A percentile compares a stretch with the other conserved stretches of the same genome.
phyloP scores from a whole-genome alignment of 2,888 invertebrate genomes.

The Achlya flavicornis region DNA sequence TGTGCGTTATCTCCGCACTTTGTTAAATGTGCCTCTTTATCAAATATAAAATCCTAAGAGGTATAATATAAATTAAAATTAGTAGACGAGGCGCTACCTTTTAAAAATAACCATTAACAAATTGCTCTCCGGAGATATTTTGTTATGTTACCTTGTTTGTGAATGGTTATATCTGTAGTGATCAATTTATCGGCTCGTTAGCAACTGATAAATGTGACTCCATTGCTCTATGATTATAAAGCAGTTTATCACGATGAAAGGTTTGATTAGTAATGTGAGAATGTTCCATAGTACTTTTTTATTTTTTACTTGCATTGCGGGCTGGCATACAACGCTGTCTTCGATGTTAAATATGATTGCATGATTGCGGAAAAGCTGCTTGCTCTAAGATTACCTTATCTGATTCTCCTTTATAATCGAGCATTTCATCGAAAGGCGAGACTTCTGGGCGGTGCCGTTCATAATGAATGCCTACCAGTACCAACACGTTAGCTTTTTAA shows the following conservation, averaged over 20 bases:
- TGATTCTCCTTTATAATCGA: constrained; percentile 66
- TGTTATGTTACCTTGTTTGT: constrained; percentile 71
- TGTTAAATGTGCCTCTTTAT: constrained; percentile 69
- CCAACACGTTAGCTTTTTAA: constrained; percentile 69
- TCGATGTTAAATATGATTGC: constrained; percentile 41
- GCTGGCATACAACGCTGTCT: constrained; percentile 16
- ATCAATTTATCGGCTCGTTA: constrained; percentile 80
- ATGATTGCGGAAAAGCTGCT: constrained; percentile 64
- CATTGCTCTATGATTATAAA: constrained; percentile 74
- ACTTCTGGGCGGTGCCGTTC: constrained; percentile 56
- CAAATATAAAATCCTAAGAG: constrained; percentile 62
- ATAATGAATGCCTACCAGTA: constrained; percentile 65
- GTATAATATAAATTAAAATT: constrained; percentile 61
- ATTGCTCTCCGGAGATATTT: constrained; percentile 71
- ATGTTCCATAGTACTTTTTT: constrained; percentile 46
- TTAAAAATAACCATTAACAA: constrained; percentile 68
- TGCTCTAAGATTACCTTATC: constrained; percentile 63
- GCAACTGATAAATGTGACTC: constrained; percentile 68
- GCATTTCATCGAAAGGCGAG: constrained; percentile 61
- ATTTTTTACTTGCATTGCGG: constrained; percentile 15
- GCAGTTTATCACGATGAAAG: constrained; percentile 68
- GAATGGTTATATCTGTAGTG: constrained; percentile 70
- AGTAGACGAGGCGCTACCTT: constrained; percentile 65
- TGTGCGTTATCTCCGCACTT: constrained; percentile 62
- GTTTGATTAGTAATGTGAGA: constrained; percentile 67